phyloP scores from a whole-genome alignment of 2,888 invertebrate species.

The Imbricaverruca yamaguchii region DNA sequence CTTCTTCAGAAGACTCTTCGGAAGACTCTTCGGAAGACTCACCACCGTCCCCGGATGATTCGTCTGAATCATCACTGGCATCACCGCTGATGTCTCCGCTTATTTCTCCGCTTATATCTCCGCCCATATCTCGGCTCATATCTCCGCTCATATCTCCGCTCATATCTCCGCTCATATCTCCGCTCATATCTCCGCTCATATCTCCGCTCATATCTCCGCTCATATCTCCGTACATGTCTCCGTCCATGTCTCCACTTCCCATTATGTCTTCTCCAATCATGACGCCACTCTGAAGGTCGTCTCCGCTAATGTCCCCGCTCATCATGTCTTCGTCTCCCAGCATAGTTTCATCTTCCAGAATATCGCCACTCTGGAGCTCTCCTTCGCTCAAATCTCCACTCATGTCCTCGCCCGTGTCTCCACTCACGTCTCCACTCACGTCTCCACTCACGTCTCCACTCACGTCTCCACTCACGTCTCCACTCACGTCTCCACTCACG shows the following conservation, averaged over 20 bases:
- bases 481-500: neutral
- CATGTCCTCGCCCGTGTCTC: neutral
- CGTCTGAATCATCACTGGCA: neutral
- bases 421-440: neutral
- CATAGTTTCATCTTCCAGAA: neutral
- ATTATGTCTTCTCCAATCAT: neutral
- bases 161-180: neutral
- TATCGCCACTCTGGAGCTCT: neutral
- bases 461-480: neutral
- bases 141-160: neutral
- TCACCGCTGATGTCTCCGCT: neutral
- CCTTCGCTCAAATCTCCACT: neutral
- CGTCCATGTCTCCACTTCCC: neutral
- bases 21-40: neutral
- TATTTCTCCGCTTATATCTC: neutral
- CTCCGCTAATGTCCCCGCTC: slow-evolving; percentile 20
- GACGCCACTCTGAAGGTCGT: slow-evolving; percentile 11
- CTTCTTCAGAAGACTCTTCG: neutral
- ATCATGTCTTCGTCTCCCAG: neutral
- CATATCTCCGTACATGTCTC: slow-evolving; percentile 8
- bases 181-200: neutral
- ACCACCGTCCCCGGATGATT: neutral
- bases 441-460: neutral
- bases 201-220: slow-evolving; percentile 1
- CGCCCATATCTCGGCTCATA: neutral